phyloP scores from a whole-genome alignment of 2,113 vertebrate genomes.

The Herpailurus yagouaroundi region DNA sequence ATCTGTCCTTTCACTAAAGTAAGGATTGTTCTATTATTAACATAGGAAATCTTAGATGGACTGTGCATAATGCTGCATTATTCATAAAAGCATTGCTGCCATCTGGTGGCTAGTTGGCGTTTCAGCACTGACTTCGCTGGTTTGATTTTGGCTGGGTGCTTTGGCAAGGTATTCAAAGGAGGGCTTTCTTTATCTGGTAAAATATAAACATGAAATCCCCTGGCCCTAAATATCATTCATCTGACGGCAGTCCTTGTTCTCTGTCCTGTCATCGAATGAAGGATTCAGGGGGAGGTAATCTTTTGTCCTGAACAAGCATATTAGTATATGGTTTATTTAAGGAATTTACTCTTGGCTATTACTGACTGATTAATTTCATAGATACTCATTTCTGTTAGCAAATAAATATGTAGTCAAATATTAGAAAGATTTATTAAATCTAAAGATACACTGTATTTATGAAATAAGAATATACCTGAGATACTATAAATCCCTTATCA shows the following conservation, averaged over 20 bases:
- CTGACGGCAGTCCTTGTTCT: neutral
- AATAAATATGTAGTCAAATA: slow-evolving; percentile 73
- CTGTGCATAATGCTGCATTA: slow-evolving; percentile 82
- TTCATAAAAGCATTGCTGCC: slow-evolving; percentile 93
- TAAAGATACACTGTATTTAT: slow-evolving; percentile 59
- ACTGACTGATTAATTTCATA: slow-evolving; percentile 5
- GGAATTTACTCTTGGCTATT: slow-evolving; percentile 53
- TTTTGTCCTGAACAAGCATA: slow-evolving; percentile 38
- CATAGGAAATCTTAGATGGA: slow-evolving; percentile 75
- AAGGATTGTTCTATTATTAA: slow-evolving; percentile 73
- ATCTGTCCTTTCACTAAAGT: slow-evolving; percentile 69
- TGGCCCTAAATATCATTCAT: neutral
- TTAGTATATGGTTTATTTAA: slow-evolving; percentile 44
- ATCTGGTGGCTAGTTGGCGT: slow-evolving; percentile 88
- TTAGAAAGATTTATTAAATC: slow-evolving; percentile 61
- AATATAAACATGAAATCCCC: neutral
- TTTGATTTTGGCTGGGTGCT: slow-evolving; percentile 52
- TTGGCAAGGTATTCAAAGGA: slow-evolving; percentile 12
- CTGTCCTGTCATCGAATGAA: neutral
- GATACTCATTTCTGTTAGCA: slow-evolving; percentile 56
- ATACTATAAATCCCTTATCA: slow-evolving; percentile 63
- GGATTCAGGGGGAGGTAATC: neutral
- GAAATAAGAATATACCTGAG: slow-evolving; percentile 60
- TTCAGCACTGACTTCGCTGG: slow-evolving; percentile 62
- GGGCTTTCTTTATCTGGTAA: neutral